Percentiles rank a stretch among this genome's conserved stretches.
Evolutionary conservation across 2,113 vertebrate genomes (phyloP).

Genomic region (Chrysochloris asiatica): DNA sequence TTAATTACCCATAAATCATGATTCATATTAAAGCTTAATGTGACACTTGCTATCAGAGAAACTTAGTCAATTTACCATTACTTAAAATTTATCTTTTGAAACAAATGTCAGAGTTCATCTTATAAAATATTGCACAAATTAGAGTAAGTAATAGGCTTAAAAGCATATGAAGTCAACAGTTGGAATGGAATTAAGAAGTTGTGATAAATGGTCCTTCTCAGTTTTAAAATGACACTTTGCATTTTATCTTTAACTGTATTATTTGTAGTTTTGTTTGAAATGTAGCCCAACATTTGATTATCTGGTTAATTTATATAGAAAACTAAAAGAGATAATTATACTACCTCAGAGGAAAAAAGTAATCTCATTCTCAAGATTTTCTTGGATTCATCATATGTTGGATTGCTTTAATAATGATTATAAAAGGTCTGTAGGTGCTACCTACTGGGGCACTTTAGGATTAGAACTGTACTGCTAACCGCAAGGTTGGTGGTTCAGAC

Average conservation of each 20-base stretch:
- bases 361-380: neutral
- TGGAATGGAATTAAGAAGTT: neutral
- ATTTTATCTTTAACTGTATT: neutral
- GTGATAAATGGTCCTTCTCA: neutral
- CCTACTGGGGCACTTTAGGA: too few species aligned
- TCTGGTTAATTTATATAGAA: neutral
- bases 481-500: too few species aligned
- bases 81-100: slow-evolving; percentile 54
- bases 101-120: slow-evolving; percentile 35
- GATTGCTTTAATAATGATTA: neutral
- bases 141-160: slow-evolving; percentile 49
- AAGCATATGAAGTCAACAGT: slow-evolving; percentile 52
- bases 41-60: slow-evolving; percentile 43
- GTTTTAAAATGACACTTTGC: neutral
- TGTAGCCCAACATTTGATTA: neutral
- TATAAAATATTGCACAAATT: slow-evolving; percentile 46
- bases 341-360: neutral
- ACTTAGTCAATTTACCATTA: slow-evolving; percentile 46
- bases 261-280: slow-evolving; percentile 19
- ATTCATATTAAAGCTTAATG: slow-evolving; percentile 54
- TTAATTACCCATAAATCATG: slow-evolving; percentile 39
- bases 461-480: too few species aligned
- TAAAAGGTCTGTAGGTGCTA: neutral
- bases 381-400: neutral
- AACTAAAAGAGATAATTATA: too few species aligned